These are phyloP conservation scores for Phortica magna DNA, from an alignment of 2,888 invertebrate genomes.

Conservation along the genomic window DNA sequence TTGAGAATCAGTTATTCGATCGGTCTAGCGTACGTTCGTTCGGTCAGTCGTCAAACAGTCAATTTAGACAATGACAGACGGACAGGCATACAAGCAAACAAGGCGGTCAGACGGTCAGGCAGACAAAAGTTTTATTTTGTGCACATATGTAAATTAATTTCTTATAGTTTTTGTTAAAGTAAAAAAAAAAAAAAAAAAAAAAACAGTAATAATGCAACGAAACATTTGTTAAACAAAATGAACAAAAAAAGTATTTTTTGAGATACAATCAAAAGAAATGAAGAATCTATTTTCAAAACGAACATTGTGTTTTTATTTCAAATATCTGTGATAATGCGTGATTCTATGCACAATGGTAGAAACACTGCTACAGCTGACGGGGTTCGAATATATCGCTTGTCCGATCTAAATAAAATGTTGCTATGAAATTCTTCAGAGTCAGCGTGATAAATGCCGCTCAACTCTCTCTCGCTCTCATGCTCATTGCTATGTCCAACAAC, in stretches of 20 bases:
- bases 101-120: slow-evolving; percentile 9
- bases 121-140: slow-evolving; percentile 18
- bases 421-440: too few relatives aligned
- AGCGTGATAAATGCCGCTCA: too few relatives aligned
- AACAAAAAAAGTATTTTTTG: slow-evolving; percentile 65
- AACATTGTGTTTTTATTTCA: slow-evolving; percentile 69
- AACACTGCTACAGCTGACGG: neutral
- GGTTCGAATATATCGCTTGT: slow-evolving; percentile 14
- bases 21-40: neutral
- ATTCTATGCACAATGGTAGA: neutral
- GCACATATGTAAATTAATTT: slow-evolving; percentile 31
- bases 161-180: slow-evolving; percentile 35
- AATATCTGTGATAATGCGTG: neutral
- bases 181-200: slow-evolving; percentile 46
- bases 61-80: neutral
- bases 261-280: slow-evolving; percentile 59
- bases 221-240: slow-evolving; percentile 54
- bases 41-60: too few relatives aligned
- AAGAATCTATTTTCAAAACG: slow-evolving; percentile 66
- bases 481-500: neutral
- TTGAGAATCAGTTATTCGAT: too few relatives aligned
- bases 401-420: slow-evolving; percentile 21
- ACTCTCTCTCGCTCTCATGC: neutral
- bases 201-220: slow-evolving; percentile 33
- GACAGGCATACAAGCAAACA: slow-evolving; percentile 8